These are phyloP conservation scores for Zaprionus obscuricornis DNA, from an alignment of 2,888 invertebrate genomes.

Conservation along the genomic window DNA sequence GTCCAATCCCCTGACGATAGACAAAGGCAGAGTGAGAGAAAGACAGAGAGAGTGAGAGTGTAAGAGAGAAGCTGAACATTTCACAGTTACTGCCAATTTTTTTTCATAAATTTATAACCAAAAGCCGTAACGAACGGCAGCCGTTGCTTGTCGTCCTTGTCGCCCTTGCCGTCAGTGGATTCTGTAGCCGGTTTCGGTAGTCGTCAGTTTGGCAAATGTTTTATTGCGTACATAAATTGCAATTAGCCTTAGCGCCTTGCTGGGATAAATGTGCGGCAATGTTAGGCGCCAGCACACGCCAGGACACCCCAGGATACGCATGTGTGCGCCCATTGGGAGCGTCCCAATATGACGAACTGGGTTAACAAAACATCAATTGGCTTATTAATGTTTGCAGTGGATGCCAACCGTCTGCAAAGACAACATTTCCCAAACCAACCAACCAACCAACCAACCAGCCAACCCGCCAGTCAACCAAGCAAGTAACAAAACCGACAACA, in stretches of 20 bases:
- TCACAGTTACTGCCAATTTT: slow-evolving; percentile 43
- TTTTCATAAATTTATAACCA: slow-evolving; percentile 76
- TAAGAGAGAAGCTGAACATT: no score
- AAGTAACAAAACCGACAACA: no score
- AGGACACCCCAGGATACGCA: slow-evolving; percentile 46
- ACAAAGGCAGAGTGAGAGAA: no score
- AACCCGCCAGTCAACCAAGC: no score
- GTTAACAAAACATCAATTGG: slow-evolving; percentile 77
- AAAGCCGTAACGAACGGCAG: slow-evolving; percentile 60
- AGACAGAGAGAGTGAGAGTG: no score
- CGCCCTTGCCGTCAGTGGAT: slow-evolving; percentile 5
- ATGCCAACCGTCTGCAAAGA: slow-evolving; percentile 21
- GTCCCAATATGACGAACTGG: slow-evolving; percentile 63
- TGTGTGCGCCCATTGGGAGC: slow-evolving; percentile 53
- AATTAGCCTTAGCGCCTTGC: slow-evolving; percentile 69
- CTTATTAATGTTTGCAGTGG: slow-evolving; percentile 68
- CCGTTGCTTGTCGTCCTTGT: slow-evolving; percentile 37
- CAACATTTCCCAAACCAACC: slow-evolving; percentile 34
- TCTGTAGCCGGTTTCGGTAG: no score
- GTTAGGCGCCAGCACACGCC: slow-evolving; percentile 24
- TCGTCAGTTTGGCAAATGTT: slow-evolving; percentile 68
- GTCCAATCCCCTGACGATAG: slow-evolving; percentile 10
- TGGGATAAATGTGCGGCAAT: slow-evolving; percentile 62
- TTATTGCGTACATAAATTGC: slow-evolving; percentile 78
- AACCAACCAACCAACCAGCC: not conserved